Percentiles rank a stretch among this genome's conserved stretches.
These are phyloP conservation scores for Ispidina lecontei DNA, from an alignment of 2,797 vertebrate species.

Conservation along the genomic window DNA sequence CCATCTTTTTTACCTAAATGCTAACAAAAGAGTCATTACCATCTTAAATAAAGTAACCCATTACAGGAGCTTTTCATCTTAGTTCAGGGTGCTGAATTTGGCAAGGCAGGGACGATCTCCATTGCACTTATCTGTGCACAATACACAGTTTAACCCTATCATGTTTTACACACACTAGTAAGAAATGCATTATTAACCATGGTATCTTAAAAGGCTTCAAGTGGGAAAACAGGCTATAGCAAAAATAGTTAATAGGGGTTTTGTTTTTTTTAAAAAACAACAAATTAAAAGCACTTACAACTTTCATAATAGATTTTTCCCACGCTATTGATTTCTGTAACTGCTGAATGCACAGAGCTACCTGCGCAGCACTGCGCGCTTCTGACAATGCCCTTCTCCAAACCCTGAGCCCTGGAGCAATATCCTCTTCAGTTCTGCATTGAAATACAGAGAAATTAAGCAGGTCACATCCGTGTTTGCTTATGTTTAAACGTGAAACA, in stretches of 20 bases:
- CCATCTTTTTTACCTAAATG: neutral
- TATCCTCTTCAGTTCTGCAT: constrained; percentile 93
- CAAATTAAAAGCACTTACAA: constrained; percentile 85
- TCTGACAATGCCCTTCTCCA: constrained; percentile 95
- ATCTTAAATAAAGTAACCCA: neutral
- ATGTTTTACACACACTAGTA: constrained; percentile 4
- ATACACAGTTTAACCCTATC: neutral
- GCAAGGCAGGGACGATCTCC: neutral
- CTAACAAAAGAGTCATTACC: neutral
- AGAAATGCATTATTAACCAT: constrained; percentile 30
- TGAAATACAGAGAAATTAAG: constrained; percentile 78
- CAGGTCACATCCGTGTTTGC: constrained; percentile 72
- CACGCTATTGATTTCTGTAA: constrained; percentile 99
- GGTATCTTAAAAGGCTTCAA: constrained; percentile 6
- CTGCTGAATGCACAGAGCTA: constrained; percentile 98
- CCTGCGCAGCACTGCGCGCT: constrained; percentile 94
- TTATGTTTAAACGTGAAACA: constrained; percentile 73
- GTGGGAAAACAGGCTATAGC: constrained; percentile 26
- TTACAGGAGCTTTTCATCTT: neutral
- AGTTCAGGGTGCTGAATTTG: neutral
- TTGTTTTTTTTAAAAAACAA: neutral
- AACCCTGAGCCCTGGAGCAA: constrained; percentile 96
- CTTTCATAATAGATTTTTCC: constrained; percentile 99
- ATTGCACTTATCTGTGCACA: neutral
- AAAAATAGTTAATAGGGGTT: constrained; percentile 54